These are phyloP conservation scores for Epizoanthus fatuus DNA, from an alignment of 92 coral and sea anemone genomes.

Conservation along the genomic window DNA sequence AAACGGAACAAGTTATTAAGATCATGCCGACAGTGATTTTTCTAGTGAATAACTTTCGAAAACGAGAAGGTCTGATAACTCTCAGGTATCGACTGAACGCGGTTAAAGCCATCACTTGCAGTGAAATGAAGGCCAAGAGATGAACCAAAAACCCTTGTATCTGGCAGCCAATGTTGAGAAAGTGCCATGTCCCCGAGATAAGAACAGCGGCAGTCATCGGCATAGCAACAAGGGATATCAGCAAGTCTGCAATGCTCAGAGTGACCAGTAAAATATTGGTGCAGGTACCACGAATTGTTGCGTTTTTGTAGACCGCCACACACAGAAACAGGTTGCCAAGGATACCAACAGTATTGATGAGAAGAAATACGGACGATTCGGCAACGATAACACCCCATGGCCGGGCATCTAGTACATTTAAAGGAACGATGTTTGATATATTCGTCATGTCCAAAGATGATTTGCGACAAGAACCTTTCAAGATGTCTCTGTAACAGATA, in stretches of 20 bases:
- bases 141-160: conserved; percentile 80
- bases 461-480: not conserved
- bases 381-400: conserved; percentile 30
- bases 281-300: conserved; percentile 64
- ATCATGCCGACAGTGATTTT: conserved; percentile 71
- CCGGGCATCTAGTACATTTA: conserved; percentile 34
- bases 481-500: not conserved
- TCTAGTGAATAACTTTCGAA: conserved; percentile 69
- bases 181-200: conserved; percentile 72
- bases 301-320: conserved; percentile 67
- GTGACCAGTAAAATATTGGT: conserved; percentile 79
- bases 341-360: conserved; percentile 68
- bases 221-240: conserved; percentile 79
- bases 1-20: conserved; percentile 50
- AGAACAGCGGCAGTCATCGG: conserved; percentile 77
- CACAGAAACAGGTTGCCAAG: conserved; percentile 74
- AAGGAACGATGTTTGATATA: not conserved
- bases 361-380: conserved; percentile 66
- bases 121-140: conserved; percentile 82
- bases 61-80: conserved; percentile 68
- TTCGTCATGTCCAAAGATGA: not conserved
- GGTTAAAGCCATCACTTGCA: conserved; percentile 87
- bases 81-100: conserved; percentile 83
- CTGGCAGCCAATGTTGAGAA: conserved; percentile 58
- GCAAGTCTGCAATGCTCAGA: conserved; percentile 69